Conservation (phyloP, 2,888 invertebrate genomes). For the Antheraea assamensis region DNA sequence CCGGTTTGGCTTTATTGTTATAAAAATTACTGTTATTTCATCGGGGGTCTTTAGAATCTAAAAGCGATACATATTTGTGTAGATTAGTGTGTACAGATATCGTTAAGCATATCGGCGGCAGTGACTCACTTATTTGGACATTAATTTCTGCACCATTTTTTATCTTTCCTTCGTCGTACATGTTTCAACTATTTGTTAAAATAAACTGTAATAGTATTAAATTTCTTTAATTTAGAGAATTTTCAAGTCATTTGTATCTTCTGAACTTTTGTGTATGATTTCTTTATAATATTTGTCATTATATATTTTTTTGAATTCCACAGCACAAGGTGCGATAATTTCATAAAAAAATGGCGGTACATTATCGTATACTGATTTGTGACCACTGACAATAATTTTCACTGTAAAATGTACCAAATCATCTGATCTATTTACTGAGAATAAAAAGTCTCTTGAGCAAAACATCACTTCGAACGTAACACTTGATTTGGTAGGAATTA, state of each 20-base stretch:
- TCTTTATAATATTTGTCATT: constrained; percentile 45
- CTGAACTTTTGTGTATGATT: constrained; percentile 18
- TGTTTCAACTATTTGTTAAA: background rate
- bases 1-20: constrained; percentile 23
- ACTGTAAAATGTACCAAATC: constrained; percentile 62
- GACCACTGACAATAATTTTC: constrained; percentile 56
- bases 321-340: constrained; percentile 59
- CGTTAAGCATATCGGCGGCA: constrained; percentile 41
- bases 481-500: constrained; percentile 43
- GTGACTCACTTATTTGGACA: constrained; percentile 25
- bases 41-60: constrained; percentile 41
- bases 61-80: constrained; percentile 55
- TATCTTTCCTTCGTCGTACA: constrained; percentile 20
- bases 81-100: constrained; percentile 48
- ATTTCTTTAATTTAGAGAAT: constrained; percentile 22
- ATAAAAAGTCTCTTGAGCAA: constrained; percentile 46
- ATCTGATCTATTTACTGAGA: constrained; percentile 31
- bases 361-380: constrained; percentile 50
- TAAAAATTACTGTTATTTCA: constrained; percentile 25
- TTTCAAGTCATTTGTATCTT: constrained; percentile 16
- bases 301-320: constrained; percentile 52
- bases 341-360: constrained; percentile 65
- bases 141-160: constrained; percentile 35
- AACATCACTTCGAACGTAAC: constrained; percentile 47
- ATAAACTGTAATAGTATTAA: constrained; percentile 18